Conservation (phyloP, 1,140 invertebrate genomes). For the Diorhabda carinulata region DNA sequence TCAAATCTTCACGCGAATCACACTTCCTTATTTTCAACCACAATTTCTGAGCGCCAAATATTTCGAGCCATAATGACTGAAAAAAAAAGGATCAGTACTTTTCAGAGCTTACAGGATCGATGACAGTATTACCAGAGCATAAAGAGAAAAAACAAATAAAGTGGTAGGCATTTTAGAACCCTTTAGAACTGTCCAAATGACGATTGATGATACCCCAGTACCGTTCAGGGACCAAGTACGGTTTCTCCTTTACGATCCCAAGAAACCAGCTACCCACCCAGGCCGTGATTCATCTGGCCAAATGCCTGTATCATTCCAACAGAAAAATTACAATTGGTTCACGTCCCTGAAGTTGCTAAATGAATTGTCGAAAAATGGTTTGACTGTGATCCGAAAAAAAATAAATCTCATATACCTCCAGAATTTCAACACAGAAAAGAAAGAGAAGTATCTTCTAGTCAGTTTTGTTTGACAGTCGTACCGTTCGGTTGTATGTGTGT, state of each 20-base stretch:
- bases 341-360: slow-evolving; percentile 35
- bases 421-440: slow-evolving; percentile 12
- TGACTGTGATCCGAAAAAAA: slow-evolving; percentile 39
- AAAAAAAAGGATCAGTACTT: neutral
- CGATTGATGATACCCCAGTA: slow-evolving; percentile 44
- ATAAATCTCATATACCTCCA: slow-evolving; percentile 36
- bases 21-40: neutral
- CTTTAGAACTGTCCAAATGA: neutral
- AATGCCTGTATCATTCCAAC: slow-evolving; percentile 34
- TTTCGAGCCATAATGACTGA: slow-evolving; percentile 11
- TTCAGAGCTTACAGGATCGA: neutral
- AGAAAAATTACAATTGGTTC: slow-evolving; percentile 43
- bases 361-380: slow-evolving; percentile 25
- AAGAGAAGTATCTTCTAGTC: slow-evolving; percentile 27
- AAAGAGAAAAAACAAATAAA: slow-evolving; percentile 7
- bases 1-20: slow-evolving; percentile 5
- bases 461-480: no score
- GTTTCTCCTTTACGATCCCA: slow-evolving; percentile 18
- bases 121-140: neutral
- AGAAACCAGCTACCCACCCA: slow-evolving; percentile 13
- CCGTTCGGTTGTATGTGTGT: no score
- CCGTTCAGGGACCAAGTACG: slow-evolving; percentile 12
- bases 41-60: neutral
- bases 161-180: neutral
- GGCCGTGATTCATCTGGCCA: slow-evolving; percentile 3